These are phyloP conservation scores for Platichthys flesus DNA, from an alignment of 2,113 vertebrate genomes.

Conservation along the genomic window DNA sequence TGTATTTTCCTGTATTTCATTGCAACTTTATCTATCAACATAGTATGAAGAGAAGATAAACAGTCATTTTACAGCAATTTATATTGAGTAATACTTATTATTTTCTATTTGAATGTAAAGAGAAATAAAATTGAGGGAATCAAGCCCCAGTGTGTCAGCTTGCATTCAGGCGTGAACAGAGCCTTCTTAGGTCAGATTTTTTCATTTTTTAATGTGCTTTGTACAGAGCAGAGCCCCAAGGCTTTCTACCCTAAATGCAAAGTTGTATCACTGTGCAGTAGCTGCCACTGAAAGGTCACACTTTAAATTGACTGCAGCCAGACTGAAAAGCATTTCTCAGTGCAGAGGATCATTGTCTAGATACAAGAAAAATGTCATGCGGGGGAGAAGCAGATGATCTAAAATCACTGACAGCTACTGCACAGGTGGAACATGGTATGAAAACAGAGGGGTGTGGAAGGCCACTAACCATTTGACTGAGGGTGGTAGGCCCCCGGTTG, in stretches of 20 bases:
- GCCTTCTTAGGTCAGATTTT: slow-evolving; percentile 1
- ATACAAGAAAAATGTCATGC: not conserved
- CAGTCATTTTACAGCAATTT: not conserved
- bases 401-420: slow-evolving; percentile 36
- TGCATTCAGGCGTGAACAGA: slow-evolving; percentile 60
- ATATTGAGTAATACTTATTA: not conserved
- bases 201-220: not conserved
- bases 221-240: slow-evolving; percentile 5
- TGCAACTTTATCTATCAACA: slow-evolving; percentile 11
- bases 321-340: not conserved
- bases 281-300: slow-evolving; percentile 29
- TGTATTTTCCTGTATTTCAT: slow-evolving; percentile 2
- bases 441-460: slow-evolving; percentile 39
- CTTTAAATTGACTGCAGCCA: not conserved
- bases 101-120: not conserved
- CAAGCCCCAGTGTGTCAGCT: slow-evolving; percentile 18
- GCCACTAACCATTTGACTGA: slow-evolving; percentile 93
- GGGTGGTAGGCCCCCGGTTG: slow-evolving; percentile 91
- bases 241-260: slow-evolving; percentile 52
- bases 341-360: not conserved
- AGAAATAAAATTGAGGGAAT: not conserved
- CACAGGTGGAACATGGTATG: slow-evolving; percentile 26
- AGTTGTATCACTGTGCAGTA: slow-evolving; percentile 54
- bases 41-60: slow-evolving; percentile 2
- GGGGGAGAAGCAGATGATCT: not conserved